These are phyloP conservation scores for Dermolepida albohirtum DNA, from an alignment of 2,888 invertebrate genomes.

Conservation along the genomic window DNA sequence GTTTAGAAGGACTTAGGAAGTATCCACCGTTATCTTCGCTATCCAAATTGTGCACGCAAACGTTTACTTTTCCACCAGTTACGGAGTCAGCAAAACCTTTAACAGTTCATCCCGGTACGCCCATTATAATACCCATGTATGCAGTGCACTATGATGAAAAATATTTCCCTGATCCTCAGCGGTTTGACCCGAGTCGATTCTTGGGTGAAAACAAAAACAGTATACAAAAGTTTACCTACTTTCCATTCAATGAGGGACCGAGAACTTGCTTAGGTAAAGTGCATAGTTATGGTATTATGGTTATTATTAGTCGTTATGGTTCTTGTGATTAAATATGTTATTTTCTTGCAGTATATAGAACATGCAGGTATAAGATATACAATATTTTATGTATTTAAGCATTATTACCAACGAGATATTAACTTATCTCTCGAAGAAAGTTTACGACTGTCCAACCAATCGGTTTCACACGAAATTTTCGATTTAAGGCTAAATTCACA, in stretches of 20 bases:
- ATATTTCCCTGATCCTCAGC: slow-evolving; percentile 48
- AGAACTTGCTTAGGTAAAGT: slow-evolving; percentile 53
- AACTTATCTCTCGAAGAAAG: no score
- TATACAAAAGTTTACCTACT: slow-evolving; percentile 51
- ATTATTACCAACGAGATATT: no score
- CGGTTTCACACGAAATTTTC: no score
- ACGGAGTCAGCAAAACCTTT: slow-evolving; percentile 50
- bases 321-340: no score
- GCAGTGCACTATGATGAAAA: slow-evolving; percentile 48
- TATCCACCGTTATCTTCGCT: slow-evolving; percentile 53
- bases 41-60: slow-evolving; percentile 50
- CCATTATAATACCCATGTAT: slow-evolving; percentile 46
- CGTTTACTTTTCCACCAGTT: slow-evolving; percentile 46
- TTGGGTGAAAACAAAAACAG: slow-evolving; percentile 53
- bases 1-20: slow-evolving; percentile 45
- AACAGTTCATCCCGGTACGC: slow-evolving; percentile 45
- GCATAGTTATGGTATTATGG: no score
- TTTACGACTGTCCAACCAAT: no score
- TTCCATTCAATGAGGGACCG: slow-evolving; percentile 55
- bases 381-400: no score
- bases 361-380: no score
- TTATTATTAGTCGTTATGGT: no score
- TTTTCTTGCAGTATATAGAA: no score
- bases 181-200: slow-evolving; percentile 50
- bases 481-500: no score